Evolutionary conservation across 2,888 invertebrate species (phyloP).

Genomic region (Caenorhabditis sinica): DNA sequence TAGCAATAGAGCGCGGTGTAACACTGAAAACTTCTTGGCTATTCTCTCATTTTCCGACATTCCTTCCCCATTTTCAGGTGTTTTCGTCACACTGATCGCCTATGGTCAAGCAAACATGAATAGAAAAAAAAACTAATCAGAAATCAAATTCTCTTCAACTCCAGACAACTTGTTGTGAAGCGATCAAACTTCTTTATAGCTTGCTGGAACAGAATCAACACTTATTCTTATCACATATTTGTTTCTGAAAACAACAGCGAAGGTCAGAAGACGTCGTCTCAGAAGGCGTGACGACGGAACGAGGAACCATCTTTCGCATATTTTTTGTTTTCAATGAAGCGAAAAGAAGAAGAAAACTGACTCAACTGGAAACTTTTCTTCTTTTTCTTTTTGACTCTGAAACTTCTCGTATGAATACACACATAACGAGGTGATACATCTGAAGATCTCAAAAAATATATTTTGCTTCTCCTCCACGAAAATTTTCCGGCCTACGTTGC

Average conservation of each 20-base stretch:
- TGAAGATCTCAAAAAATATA: too few species aligned
- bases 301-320: background rate
- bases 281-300: conserved; percentile 3
- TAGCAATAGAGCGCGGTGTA: too few species aligned
- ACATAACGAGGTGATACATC: background rate
- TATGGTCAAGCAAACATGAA: background rate
- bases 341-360: conserved; percentile 3
- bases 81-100: background rate
- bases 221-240: background rate
- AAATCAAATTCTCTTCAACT: conserved; percentile 9
- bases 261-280: background rate
- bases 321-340: conserved; percentile 12
- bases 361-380: background rate
- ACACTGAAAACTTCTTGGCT: too few species aligned
- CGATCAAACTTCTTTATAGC: background rate
- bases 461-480: too few species aligned
- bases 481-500: too few species aligned
- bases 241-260: background rate
- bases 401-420: background rate
- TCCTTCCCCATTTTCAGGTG: background rate
- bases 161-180: conserved; percentile 7
- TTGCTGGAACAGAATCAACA: too few species aligned
- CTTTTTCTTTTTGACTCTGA: too few species aligned
- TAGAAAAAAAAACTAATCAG: conserved; percentile 21
- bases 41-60: background rate